These are phyloP conservation scores for Belgica antarctica DNA, from an alignment of 2,888 invertebrate species.

Conservation along the genomic window DNA sequence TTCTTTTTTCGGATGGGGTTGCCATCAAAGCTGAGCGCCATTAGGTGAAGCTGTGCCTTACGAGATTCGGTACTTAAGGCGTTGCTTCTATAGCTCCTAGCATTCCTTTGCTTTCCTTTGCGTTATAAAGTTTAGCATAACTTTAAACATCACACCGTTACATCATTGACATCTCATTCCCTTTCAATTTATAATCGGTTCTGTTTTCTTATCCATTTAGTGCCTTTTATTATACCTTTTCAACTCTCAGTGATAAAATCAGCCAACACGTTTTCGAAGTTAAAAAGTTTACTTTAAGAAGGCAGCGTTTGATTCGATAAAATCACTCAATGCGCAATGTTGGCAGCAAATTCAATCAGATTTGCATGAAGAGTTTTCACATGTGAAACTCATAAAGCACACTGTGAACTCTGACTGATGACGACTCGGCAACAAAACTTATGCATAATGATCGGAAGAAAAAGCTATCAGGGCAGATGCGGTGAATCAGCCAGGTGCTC, in stretches of 20 bases:
- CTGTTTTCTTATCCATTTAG: constrained; percentile 15
- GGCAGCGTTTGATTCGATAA: not conserved
- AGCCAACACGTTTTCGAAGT: not conserved
- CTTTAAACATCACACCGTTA: too few relatives aligned
- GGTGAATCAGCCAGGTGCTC: constrained; percentile 35
- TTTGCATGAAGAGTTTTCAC: constrained; percentile 10
- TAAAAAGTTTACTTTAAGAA: too few relatives aligned
- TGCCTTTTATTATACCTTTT: too few relatives aligned
- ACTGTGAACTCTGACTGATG: not conserved
- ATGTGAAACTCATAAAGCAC: not conserved
- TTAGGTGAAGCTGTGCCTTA: too few relatives aligned
- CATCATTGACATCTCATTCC: too few relatives aligned
- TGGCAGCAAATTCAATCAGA: constrained; percentile 9
- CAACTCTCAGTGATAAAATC: not conserved
- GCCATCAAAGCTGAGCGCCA: not conserved
- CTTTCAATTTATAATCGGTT: too few relatives aligned
- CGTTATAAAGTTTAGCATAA: too few relatives aligned
- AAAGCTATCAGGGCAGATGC: constrained; percentile 24
- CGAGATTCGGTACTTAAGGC: too few relatives aligned
- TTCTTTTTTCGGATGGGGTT: too few relatives aligned
- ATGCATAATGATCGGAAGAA: constrained; percentile 1
- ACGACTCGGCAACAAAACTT: not conserved
- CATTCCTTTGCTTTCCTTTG: too few relatives aligned
- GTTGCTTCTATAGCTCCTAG: too few relatives aligned
- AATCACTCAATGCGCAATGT: not conserved